These are phyloP conservation scores for Balaenoptera acutorostrata DNA, from an alignment of 2,113 vertebrate species.

Conservation along the genomic window DNA sequence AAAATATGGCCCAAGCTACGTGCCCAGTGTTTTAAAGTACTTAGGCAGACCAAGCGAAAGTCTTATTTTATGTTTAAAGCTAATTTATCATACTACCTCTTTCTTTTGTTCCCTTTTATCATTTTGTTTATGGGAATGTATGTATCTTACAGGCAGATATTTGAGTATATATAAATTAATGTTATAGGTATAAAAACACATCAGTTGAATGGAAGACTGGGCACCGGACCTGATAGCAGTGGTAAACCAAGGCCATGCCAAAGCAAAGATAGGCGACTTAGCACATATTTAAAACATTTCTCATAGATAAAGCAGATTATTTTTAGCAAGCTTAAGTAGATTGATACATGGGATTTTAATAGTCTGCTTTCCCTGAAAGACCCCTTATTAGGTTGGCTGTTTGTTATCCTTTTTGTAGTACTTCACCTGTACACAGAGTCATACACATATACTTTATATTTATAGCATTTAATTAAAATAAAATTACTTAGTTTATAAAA, in stretches of 20 bases:
- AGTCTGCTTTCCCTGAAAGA: not conserved
- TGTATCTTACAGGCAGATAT: not conserved
- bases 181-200: not conserved
- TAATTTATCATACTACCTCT: not conserved
- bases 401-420: not conserved
- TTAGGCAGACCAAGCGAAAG: not conserved
- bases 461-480: not conserved
- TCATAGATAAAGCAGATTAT: not conserved
- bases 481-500: not conserved
- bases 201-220: not conserved
- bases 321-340: not conserved
- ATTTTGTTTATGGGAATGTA: not conserved
- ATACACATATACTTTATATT: not conserved
- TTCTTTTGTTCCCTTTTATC: not conserved
- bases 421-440: not conserved
- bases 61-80: not conserved
- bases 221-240: not conserved
- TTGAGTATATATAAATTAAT: not conserved
- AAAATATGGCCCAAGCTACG: not conserved
- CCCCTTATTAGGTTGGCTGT: not conserved
- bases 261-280: not conserved
- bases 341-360: not conserved
- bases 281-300: not conserved
- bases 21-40: not conserved
- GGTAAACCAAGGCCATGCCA: not conserved